Conservation (phyloP, 2,888 invertebrate species). For the Phasia obesa region DNA sequence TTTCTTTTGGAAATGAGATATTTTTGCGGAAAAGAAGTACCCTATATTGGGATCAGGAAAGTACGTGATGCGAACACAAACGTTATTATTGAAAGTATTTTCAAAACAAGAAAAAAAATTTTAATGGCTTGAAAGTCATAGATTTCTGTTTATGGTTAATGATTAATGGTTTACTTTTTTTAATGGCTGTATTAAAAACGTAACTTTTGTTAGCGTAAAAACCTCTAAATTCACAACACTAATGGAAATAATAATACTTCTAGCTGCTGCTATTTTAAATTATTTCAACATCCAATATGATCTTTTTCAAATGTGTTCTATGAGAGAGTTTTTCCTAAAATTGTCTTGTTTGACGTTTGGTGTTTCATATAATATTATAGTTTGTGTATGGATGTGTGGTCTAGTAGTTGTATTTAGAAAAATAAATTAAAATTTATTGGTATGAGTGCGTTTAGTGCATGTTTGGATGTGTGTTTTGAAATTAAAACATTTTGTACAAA, state of each 20-base stretch:
- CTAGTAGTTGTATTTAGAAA: constrained; percentile 28
- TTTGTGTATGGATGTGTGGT: constrained; percentile 43
- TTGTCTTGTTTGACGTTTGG: constrained; percentile 57
- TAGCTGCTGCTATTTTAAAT: constrained; percentile 51
- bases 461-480: constrained; percentile 16
- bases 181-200: background rate
- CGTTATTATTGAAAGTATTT: too few relatives aligned
- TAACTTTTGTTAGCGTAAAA: background rate
- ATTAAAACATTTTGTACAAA: constrained; percentile 61
- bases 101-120: too few relatives aligned
- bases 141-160: background rate
- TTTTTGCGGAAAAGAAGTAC: too few relatives aligned
- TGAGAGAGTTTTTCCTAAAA: constrained; percentile 36
- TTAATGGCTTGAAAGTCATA: too few relatives aligned
- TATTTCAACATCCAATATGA: constrained; percentile 45
- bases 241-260: constrained; percentile 49
- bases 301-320: constrained; percentile 26
- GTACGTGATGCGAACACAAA: too few relatives aligned
- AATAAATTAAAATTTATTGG: constrained; percentile 25
- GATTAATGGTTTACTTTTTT: background rate
- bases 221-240: constrained; percentile 40
- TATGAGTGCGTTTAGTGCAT: constrained; percentile 35
- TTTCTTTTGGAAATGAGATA: too few relatives aligned
- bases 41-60: too few relatives aligned
- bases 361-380: constrained; percentile 52